Percentiles rank a stretch among this genome's conserved stretches.
These are phyloP conservation scores for Bombus vancouverensis DNA, from an alignment of 1,140 invertebrate species.

Conservation along the genomic window DNA sequence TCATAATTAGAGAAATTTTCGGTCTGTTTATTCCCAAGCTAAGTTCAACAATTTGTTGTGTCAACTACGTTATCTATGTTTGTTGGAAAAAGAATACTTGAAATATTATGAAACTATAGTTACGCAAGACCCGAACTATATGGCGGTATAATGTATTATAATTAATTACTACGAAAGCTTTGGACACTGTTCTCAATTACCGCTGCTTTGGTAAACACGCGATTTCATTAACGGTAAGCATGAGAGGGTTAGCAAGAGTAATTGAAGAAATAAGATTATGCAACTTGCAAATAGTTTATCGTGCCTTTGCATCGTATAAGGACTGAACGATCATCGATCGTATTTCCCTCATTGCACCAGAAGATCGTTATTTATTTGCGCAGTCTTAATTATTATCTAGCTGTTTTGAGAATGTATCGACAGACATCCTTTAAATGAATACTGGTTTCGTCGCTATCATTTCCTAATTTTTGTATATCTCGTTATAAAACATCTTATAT, in stretches of 20 bases:
- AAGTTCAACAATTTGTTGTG: too few species aligned
- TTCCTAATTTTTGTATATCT: too few species aligned
- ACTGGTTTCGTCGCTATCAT: too few species aligned
- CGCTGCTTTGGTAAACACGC: not conserved
- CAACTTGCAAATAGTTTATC: not conserved
- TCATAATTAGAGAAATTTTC: too few species aligned
- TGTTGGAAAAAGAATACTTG: not conserved
- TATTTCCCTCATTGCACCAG: not conserved
- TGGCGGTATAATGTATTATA: not conserved
- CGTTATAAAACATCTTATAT: too few species aligned
- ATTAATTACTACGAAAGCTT: not conserved
- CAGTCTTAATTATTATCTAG: too few species aligned
- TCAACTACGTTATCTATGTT: not conserved
- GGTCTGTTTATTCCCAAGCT: too few species aligned
- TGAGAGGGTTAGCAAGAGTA: not conserved
- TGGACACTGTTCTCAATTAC: not conserved
- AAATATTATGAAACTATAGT: not conserved
- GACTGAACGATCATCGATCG: not conserved
- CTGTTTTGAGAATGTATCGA: too few species aligned
- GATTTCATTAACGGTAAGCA: not conserved
- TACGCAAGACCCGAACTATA: not conserved
- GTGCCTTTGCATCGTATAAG: too few species aligned
- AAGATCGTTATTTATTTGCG: too few species aligned
- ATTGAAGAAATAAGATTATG: slow-evolving; percentile 33
- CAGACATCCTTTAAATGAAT: too few species aligned